Evolutionary conservation across 1,140 invertebrate genomes (phyloP).

Genomic region (Argopecten irradians): DNA sequence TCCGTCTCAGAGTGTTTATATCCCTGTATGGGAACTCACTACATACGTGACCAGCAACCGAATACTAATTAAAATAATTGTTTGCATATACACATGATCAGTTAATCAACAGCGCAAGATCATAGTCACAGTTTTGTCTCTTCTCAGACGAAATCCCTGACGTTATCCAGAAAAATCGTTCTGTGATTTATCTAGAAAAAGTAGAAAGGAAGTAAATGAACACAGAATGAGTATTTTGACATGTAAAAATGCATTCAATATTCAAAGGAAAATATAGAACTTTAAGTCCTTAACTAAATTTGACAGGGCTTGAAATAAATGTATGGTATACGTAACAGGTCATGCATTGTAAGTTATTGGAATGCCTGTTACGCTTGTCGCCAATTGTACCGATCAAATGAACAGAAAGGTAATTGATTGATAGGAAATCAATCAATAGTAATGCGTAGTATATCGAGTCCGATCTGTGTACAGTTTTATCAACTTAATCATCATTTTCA

Average conservation of each 20-base stretch:
- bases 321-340: not conserved
- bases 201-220: not conserved
- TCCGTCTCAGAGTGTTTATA: not conserved
- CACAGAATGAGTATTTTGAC: not conserved
- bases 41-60: not conserved
- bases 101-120: not conserved
- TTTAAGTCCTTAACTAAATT: not conserved
- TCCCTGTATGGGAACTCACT: not conserved
- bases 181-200: no score
- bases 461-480: not conserved
- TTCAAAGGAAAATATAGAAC: not conserved
- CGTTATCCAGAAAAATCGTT: no score
- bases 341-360: not conserved
- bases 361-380: not conserved
- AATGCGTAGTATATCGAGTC: not conserved
- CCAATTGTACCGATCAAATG: conserved; percentile 1
- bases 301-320: not conserved
- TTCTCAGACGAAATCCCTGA: not conserved
- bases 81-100: not conserved
- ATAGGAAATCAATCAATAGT: not conserved
- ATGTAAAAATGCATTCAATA: not conserved
- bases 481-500: not conserved
- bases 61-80: not conserved
- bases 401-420: conserved; percentile 18
- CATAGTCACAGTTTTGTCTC: not conserved